These are phyloP conservation scores for Ctenochaetus hawaiiensis DNA, from an alignment of 2,797 vertebrate species.

Conservation along the genomic window DNA sequence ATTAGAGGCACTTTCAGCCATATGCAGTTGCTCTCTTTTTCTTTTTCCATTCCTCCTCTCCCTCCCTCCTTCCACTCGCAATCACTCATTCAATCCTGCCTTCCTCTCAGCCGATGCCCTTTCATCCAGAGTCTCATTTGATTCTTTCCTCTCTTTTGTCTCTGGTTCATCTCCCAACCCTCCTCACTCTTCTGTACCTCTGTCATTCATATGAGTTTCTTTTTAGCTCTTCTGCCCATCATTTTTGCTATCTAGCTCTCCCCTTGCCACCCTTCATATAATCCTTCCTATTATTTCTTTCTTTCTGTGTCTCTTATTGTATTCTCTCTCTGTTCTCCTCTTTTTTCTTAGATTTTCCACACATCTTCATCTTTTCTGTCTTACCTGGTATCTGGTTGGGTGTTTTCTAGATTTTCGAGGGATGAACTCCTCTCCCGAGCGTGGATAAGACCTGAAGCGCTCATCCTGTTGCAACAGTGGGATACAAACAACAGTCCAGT, in stretches of 20 bases:
- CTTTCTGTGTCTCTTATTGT: neutral
- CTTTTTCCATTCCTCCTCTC: conserved; percentile 16
- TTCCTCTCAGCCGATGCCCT: conserved; percentile 21
- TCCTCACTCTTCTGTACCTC: conserved; percentile 1
- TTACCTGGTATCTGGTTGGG: conserved; percentile 95
- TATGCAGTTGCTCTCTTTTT: conserved; percentile 15
- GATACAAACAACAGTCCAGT: conserved; percentile 21
- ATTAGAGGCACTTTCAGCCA: conserved; percentile 57
- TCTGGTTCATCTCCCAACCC: conserved; percentile 1
- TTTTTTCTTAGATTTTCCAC: conserved; percentile 16
- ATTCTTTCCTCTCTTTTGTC: conserved; percentile 15
- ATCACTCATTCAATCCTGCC: conserved; percentile 15
- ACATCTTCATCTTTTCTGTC: conserved; percentile 13
- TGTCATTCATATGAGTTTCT: conserved; percentile 15
- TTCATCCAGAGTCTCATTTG: conserved; percentile 31
- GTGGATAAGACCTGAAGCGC: conserved; percentile 87
- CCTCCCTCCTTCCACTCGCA: neutral
- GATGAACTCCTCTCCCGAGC: conserved; percentile 88
- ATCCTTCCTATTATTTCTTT: neutral
- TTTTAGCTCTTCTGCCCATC: conserved; percentile 3
- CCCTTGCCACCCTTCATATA: conserved; percentile 27
- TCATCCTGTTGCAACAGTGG: conserved; percentile 84
- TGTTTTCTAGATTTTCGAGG: conserved; percentile 91
- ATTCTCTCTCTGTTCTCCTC: conserved; percentile 15
- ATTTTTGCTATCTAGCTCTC: conserved; percentile 1